Conservation (phyloP, 2,888 invertebrate species). For the Monoplex corrugatus region DNA sequence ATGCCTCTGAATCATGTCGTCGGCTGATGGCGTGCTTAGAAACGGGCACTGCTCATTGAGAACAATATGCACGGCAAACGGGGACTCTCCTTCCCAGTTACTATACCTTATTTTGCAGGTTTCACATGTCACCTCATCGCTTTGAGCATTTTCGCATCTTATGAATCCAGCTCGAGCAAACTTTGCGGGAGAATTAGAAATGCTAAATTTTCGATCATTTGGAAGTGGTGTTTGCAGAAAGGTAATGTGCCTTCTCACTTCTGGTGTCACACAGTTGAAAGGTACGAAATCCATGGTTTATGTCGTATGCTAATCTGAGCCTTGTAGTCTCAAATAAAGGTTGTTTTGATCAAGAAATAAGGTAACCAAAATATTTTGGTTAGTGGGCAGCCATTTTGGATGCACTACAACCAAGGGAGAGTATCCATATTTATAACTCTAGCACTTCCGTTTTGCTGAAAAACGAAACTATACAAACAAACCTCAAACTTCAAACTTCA, state of each 20-base stretch:
- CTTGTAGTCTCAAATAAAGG: no score
- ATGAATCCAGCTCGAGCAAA: constrained; percentile 6
- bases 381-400: no score
- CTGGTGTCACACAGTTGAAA: constrained; percentile 12
- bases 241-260: not conserved
- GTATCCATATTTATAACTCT: no score
- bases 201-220: not conserved
- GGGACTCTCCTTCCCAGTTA: constrained; percentile 6
- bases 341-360: no score
- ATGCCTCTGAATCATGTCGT: not conserved
- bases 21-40: constrained; percentile 14
- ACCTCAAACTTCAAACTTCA: no score
- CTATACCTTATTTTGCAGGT: not conserved
- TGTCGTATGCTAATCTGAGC: no score
- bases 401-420: no score
- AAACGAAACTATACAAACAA: no score
- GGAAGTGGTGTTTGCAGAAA: not conserved
- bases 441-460: no score
- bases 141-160: not conserved
- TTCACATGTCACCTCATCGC: not conserved
- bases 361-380: no score
- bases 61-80: constrained; percentile 8
- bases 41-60: not conserved
- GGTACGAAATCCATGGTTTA: no score
- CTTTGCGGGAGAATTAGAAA: constrained; percentile 37